A percentile compares a stretch with the other conserved stretches of the same genome.
Evolutionary conservation across 1,140 invertebrate genomes (phyloP).

Genomic region (Tetramorium simillimum): DNA sequence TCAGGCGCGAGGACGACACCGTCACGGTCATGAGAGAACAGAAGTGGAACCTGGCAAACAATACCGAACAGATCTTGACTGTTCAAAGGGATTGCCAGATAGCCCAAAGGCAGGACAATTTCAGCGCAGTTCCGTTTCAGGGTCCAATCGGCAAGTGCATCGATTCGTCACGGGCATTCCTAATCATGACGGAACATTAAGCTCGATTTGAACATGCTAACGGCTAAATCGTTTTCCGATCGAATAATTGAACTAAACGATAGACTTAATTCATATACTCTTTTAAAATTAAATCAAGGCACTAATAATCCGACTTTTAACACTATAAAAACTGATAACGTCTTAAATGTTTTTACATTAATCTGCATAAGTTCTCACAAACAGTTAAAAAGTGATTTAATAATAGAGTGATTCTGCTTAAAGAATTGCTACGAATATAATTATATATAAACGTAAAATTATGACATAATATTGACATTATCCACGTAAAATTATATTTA

Average conservation of each 20-base stretch:
- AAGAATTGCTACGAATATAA: background rate
- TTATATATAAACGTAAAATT: background rate
- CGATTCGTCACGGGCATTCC: background rate
- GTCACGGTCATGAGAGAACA: conserved; percentile 83
- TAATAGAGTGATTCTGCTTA: background rate
- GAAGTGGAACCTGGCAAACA: conserved; percentile 80
- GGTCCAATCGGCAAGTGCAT: conserved; percentile 81
- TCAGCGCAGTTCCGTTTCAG: conserved; percentile 85
- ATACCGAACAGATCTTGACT: conserved; percentile 79
- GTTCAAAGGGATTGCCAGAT: conserved; percentile 85
- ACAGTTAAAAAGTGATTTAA: background rate
- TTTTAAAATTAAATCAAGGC: background rate
- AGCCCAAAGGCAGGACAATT: conserved; percentile 82
- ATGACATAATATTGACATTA: too few relatives aligned
- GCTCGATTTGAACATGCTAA: background rate
- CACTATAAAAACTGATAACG: background rate
- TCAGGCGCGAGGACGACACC: conserved; percentile 85
- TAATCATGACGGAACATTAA: conserved; percentile 20
- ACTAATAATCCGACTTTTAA: background rate
- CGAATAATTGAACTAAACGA: conserved; percentile 8
- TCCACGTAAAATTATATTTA: background rate
- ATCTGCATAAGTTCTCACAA: background rate
- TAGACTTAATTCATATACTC: conserved; percentile 6
- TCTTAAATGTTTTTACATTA: background rate
- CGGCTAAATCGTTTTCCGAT: background rate